These are phyloP conservation scores for Anadara kagoshimensis DNA, from an alignment of 1,140 invertebrate species.

Conservation along the genomic window DNA sequence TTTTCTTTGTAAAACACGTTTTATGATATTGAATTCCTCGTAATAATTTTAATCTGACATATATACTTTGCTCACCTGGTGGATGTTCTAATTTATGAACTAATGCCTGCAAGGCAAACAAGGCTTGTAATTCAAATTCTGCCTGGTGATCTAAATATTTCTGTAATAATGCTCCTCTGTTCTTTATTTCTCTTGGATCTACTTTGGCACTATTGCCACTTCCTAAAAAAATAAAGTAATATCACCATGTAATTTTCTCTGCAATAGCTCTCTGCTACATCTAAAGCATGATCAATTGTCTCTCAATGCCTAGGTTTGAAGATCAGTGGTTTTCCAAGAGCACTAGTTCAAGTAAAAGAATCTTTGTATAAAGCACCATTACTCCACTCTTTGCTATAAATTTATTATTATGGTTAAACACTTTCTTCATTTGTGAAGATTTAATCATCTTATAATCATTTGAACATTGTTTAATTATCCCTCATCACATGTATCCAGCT, in stretches of 20 bases:
- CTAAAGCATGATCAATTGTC: neutral
- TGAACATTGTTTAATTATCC: too few relatives aligned
- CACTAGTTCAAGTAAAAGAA: too few relatives aligned
- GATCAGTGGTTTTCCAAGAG: neutral
- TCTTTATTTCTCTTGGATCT: slow-evolving; percentile 61
- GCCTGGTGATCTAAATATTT: slow-evolving; percentile 84
- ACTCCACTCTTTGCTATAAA: too few relatives aligned
- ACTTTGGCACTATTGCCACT: slow-evolving; percentile 51
- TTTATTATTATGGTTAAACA: too few relatives aligned
- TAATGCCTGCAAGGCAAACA: slow-evolving; percentile 87
- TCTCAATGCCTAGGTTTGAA: neutral
- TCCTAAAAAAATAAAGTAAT: slow-evolving; percentile 28
- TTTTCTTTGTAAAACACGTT: too few relatives aligned
- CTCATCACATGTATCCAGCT: too few relatives aligned
- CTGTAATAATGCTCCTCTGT: slow-evolving; percentile 79
- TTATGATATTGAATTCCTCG: too few relatives aligned
- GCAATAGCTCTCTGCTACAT: neutral
- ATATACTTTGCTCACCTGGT: slow-evolving; percentile 80
- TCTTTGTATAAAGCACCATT: too few relatives aligned
- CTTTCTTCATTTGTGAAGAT: too few relatives aligned
- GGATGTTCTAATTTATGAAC: slow-evolving; percentile 84
- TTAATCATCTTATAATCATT: too few relatives aligned
- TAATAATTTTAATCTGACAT: too few relatives aligned
- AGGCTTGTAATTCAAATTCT: slow-evolving; percentile 84
- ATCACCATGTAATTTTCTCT: neutral